Base-by-base conservation (phyloP, 2,113 vertebrate species). In the Ammodytes marinus region DNA sequence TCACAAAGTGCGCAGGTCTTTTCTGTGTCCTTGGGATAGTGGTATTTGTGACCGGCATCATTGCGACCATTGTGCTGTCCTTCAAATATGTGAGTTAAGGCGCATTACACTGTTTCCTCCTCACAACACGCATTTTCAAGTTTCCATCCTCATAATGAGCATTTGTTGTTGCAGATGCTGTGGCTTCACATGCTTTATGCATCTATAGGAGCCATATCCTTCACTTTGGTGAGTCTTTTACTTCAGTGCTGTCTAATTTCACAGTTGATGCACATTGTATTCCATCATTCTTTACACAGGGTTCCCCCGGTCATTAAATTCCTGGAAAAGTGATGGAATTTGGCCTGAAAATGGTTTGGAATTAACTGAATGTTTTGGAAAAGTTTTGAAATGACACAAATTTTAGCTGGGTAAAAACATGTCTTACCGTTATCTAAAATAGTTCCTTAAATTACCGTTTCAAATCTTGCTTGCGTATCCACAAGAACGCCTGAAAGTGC, bases 171-270 rank as follows among this genome's bases (percentile, higher is more conserved):
- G 47, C 87, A 99, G 98, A 90, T 99, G 1, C 86, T 87, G 10
- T 99, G 97, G 98, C 97, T 99, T 43, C 98, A 99, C 84, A 99
- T 99, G 97, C 78, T 99, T n/a, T 99, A 99, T 0, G 97, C 98
- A 0, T 96, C 94, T 40, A 77, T 99, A 0, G 97, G 97, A 0
- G 97, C 98, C 59, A 96, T 99, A 0, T 95, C 75, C 3, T 99
- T 97, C 91, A 99, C 98, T 8, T 85, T 99, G 96, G 98, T 99
- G 83, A 96, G 97, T 91, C 15, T 72, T 70, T 39, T 4, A 14
- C n/a, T 8, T 6, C 2, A 8, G n/a, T 55, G 8, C 2, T 27
- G 2, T 14, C 0, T n/a, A 17, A 5, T 19, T 19, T 27, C 15
- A 42, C 37, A 27, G 4, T 15, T 45, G 17, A 54, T 42, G 40